A percentile compares a stretch with the other conserved stretches of the same genome.
Evolutionary conservation across 37 sponge, comb jelly and placozoan species (phyloP).

Genomic region (Tethya wilhelma): DNA sequence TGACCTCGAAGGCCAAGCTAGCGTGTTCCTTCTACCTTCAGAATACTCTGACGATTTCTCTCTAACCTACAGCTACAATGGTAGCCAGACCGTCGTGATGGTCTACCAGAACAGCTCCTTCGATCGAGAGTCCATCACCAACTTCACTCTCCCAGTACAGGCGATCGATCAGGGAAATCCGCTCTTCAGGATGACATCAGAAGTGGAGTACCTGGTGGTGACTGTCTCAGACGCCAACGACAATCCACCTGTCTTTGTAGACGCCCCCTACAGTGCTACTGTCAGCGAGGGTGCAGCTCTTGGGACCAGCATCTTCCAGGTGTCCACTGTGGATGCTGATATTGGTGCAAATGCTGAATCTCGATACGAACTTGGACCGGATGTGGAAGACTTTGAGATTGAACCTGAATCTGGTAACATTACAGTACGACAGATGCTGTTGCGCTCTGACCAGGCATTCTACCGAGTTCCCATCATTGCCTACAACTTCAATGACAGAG

Average conservation of each 20-base stretch:
- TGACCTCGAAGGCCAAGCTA: conserved; percentile 51
- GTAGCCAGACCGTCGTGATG: background rate
- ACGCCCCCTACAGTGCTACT: conserved; percentile 40
- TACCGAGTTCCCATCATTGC: conserved; percentile 43
- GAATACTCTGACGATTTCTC: conserved; percentile 40
- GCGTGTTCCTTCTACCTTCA: conserved; percentile 23
- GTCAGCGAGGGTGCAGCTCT: conserved; percentile 43
- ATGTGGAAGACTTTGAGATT: conserved; percentile 37
- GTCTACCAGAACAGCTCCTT: background rate
- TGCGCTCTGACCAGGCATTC: background rate
- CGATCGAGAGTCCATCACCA: conserved; percentile 52
- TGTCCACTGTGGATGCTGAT: conserved; percentile 46
- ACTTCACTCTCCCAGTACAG: conserved; percentile 43
- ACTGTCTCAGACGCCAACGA: conserved; percentile 47
- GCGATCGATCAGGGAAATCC: conserved; percentile 51
- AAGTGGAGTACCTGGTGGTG: conserved; percentile 7
- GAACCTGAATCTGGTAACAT: conserved; percentile 39
- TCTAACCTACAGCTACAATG: background rate
- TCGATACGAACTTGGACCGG: conserved; percentile 17
- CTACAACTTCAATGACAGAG: conserved; percentile 45
- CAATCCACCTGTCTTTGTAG: conserved; percentile 45
- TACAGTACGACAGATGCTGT: conserved; percentile 4
- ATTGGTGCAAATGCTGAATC: conserved; percentile 32
- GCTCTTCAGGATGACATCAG: conserved; percentile 27
- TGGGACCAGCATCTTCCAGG: conserved; percentile 26